phyloP scores from a whole-genome alignment of 2,888 invertebrate species.

The Aspidiotus rigidus region DNA sequence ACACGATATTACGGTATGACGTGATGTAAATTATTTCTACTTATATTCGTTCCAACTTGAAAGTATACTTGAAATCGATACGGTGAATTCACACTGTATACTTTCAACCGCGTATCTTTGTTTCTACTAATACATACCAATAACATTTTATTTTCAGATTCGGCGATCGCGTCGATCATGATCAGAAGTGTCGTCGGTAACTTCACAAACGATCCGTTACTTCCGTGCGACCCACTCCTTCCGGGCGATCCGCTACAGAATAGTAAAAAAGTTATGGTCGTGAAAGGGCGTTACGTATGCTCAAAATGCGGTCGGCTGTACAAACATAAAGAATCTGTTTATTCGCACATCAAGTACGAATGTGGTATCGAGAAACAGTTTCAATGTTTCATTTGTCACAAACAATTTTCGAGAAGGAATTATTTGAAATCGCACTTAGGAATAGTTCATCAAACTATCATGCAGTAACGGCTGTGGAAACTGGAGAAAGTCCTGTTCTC shows the following conservation, averaged over 20 bases:
- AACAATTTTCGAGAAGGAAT: conserved; percentile 42
- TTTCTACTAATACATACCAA: too few relatives aligned
- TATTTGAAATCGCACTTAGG: conserved; percentile 40
- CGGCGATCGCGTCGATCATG: neutral
- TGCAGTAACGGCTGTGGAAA: neutral
- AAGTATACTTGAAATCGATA: too few relatives aligned
- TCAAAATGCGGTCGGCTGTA: conserved; percentile 36
- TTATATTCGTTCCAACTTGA: too few relatives aligned
- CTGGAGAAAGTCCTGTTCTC: too few relatives aligned
- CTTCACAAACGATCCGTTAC: too few relatives aligned
- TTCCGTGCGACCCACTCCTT: too few relatives aligned
- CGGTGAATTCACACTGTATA: too few relatives aligned
- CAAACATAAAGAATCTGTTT: conserved; percentile 36
- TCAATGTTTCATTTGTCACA: conserved; percentile 43
- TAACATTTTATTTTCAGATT: conserved; percentile 9
- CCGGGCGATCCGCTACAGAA: neutral
- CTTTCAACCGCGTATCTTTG: too few relatives aligned
- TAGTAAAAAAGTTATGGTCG: neutral
- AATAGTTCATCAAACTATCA: conserved; percentile 29
- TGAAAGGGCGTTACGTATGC: conserved; percentile 29
- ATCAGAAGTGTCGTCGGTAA: too few relatives aligned
- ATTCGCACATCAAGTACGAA: conserved; percentile 39
- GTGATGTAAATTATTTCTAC: too few relatives aligned
- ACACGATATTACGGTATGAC: too few relatives aligned
- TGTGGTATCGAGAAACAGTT: conserved; percentile 44